phyloP scores from a whole-genome alignment of 2,888 invertebrate genomes.

The Pseudolycoriella hygida region DNA sequence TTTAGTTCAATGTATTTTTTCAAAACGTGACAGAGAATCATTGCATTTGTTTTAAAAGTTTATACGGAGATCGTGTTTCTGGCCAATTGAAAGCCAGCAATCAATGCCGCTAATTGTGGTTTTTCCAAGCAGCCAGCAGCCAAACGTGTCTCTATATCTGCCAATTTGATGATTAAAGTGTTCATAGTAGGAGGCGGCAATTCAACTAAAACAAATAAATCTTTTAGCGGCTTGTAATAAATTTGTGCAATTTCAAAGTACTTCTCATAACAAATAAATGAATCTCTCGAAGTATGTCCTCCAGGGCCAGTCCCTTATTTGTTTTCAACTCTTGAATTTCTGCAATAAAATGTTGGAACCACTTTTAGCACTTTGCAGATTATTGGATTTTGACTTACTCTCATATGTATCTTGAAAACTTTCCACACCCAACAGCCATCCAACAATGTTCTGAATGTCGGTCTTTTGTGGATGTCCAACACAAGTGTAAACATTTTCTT shows the following conservation, averaged over 20 bases:
- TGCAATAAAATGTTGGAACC: slow-evolving; percentile 14
- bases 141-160: slow-evolving; percentile 75
- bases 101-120: slow-evolving; percentile 73
- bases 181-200: slow-evolving; percentile 64
- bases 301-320: slow-evolving; percentile 77
- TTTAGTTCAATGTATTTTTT: too few species aligned
- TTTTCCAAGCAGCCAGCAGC: slow-evolving; percentile 77
- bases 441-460: slow-evolving; percentile 77
- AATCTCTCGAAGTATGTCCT: slow-evolving; percentile 84
- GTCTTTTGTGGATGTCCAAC: slow-evolving; percentile 87
- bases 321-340: slow-evolving; percentile 72
- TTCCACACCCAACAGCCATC: slow-evolving; percentile 70
- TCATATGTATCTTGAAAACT: slow-evolving; percentile 55
- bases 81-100: slow-evolving; percentile 71
- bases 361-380: too few species aligned
- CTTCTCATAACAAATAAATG: slow-evolving; percentile 75
- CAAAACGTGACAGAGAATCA: too few species aligned
- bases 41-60: not conserved
- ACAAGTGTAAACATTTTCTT: slow-evolving; percentile 83
- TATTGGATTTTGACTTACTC: slow-evolving; percentile 48
- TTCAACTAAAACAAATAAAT: slow-evolving; percentile 50
- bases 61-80: slow-evolving; percentile 21
- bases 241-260: slow-evolving; percentile 34
- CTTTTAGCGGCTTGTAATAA: too few species aligned
- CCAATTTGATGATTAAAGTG: slow-evolving; percentile 67